Evolutionary conservation across 1,140 invertebrate genomes (phyloP).

Genomic region (Drosophila bifasciata): DNA sequence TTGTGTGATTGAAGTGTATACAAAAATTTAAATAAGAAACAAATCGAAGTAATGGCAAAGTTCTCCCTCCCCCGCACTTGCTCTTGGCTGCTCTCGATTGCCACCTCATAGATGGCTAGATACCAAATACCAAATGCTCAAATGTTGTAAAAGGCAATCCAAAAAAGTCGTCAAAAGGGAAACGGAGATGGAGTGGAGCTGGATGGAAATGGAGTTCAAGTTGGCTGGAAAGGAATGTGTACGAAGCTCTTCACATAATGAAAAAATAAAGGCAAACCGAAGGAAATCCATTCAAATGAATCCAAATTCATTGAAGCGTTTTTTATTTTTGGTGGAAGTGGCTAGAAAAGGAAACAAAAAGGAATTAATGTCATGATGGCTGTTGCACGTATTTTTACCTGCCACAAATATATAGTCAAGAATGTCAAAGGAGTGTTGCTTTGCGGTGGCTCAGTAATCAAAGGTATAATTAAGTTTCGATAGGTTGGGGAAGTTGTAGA

Average conservation of each 20-base stretch:
- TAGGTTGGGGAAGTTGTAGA: too few species aligned
- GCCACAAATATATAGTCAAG: background rate
- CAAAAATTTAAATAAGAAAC: constrained; percentile 82
- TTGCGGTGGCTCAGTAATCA: too few species aligned
- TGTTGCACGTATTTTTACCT: constrained; percentile 24
- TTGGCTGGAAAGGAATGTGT: constrained; percentile 10
- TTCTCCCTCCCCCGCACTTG: background rate
- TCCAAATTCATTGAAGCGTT: constrained; percentile 60
- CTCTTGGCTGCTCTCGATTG: background rate
- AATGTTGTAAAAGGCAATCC: constrained; percentile 66
- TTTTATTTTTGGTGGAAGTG: constrained; percentile 18
- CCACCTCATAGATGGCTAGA: constrained; percentile 21
- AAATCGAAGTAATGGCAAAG: constrained; percentile 74
- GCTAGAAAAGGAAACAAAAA: constrained; percentile 34
- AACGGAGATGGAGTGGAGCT: background rate
- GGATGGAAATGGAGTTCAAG: too few species aligned
- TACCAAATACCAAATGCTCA: constrained; percentile 74
- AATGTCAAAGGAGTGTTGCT: too few species aligned
- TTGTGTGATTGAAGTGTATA: constrained; percentile 48
- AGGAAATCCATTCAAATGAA: constrained; percentile 53
- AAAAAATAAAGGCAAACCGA: constrained; percentile 46
- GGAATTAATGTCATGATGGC: constrained; percentile 66
- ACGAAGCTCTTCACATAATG: constrained; percentile 63
- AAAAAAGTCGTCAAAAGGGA: constrained; percentile 13
- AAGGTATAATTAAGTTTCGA: background rate